These are phyloP conservation scores for Chrysolina oricalcia DNA, from an alignment of 2,888 invertebrate species.

Conservation along the genomic window DNA sequence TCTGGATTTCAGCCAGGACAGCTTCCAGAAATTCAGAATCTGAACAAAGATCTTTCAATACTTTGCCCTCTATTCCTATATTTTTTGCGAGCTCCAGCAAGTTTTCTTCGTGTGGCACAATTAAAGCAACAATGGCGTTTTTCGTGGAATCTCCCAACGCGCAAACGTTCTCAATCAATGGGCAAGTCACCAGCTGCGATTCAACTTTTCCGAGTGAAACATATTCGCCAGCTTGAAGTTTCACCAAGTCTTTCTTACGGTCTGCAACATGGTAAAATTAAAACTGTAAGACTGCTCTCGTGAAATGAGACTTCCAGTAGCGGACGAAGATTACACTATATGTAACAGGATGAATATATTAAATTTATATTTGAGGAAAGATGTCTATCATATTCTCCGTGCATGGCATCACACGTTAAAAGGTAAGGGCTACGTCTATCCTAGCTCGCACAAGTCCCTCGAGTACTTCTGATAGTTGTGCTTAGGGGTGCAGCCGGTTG, in stretches of 20 bases:
- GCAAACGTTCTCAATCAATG: slow-evolving; percentile 96
- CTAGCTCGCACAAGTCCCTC: too few species aligned
- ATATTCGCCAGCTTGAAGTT: slow-evolving; percentile 97
- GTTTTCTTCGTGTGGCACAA: slow-evolving; percentile 86
- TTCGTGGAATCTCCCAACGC: slow-evolving; percentile 93
- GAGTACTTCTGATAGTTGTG: too few species aligned
- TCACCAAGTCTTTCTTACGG: slow-evolving; percentile 98
- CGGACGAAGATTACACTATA: too few species aligned
- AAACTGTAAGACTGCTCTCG: too few species aligned
- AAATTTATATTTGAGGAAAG: too few species aligned
- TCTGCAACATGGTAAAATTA: slow-evolving; percentile 75
- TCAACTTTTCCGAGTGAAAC: slow-evolving; percentile 97
- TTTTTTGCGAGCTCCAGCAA: slow-evolving; percentile 82
- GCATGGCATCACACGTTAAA: too few species aligned
- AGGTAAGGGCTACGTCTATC: too few species aligned
- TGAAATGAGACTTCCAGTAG: too few species aligned
- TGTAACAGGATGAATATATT: too few species aligned
- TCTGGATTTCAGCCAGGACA: slow-evolving; percentile 86
- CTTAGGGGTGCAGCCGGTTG: too few species aligned
- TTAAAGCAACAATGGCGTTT: slow-evolving; percentile 88
- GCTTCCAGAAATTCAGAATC: slow-evolving; percentile 82
- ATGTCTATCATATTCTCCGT: too few species aligned
- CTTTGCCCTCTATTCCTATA: slow-evolving; percentile 74
- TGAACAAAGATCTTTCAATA: slow-evolving; percentile 84
- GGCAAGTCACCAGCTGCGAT: slow-evolving; percentile 93